Evolutionary conservation across 2,888 invertebrate genomes (phyloP).

Genomic region (Danaus chrysippus): DNA sequence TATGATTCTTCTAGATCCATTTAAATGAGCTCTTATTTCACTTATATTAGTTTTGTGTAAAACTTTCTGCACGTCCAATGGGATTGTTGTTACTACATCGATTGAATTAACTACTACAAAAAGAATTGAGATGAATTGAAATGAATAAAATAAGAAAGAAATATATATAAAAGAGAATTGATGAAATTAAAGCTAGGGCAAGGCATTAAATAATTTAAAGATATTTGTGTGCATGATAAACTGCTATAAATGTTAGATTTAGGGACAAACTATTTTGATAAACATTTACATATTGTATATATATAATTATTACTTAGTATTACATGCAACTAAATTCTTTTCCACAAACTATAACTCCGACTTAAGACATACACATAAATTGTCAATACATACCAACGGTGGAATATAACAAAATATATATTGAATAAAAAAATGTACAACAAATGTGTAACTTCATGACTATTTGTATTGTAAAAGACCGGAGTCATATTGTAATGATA

Average conservation of each 20-base stretch:
- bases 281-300: too few relatives aligned
- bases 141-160: too few relatives aligned
- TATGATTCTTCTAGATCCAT: slow-evolving; percentile 53
- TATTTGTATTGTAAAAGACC: not conserved
- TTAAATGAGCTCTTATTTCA: slow-evolving; percentile 41
- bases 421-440: slow-evolving; percentile 11
- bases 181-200: too few relatives aligned
- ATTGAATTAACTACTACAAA: slow-evolving; percentile 44
- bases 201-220: too few relatives aligned
- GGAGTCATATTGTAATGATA: not conserved
- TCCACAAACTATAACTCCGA: too few relatives aligned
- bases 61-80: slow-evolving; percentile 41
- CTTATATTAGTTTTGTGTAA: slow-evolving; percentile 44
- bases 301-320: too few relatives aligned
- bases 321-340: too few relatives aligned
- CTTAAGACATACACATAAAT: too few relatives aligned
- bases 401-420: slow-evolving; percentile 13
- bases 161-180: too few relatives aligned
- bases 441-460: slow-evolving; percentile 16
- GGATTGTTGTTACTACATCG: slow-evolving; percentile 43
- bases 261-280: too few relatives aligned
- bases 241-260: too few relatives aligned
- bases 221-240: too few relatives aligned
- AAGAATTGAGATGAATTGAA: not conserved
- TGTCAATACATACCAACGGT: slow-evolving; percentile 21